Base-by-base conservation (phyloP, 2,888 invertebrate genomes). In the Physocephala rufipes region DNA sequence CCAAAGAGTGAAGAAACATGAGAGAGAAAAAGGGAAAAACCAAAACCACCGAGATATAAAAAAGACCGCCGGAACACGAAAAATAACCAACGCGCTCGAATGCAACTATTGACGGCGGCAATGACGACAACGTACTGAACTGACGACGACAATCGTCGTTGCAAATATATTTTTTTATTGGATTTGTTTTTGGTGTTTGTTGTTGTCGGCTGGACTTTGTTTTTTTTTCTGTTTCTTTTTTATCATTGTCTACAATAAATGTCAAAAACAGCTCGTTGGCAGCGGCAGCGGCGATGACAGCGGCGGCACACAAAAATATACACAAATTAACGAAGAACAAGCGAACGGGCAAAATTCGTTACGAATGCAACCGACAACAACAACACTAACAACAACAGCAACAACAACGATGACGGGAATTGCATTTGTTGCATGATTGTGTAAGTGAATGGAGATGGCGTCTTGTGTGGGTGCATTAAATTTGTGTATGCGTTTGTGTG, bases 51-150 rank as follows among this genome's bases (percentile, higher is more conserved):
- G n/a, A 36, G 26, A 61, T 19, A 36, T 3, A 30, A 43, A 49
- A 21, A 66, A 66, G 21, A 36, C 55, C 24, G 55, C 28, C 53
- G 21, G 53, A 26, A 26, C 51, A 19, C 19, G 36, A 4, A 36
- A 9, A 36, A 9, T 9, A 76, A 76, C 73, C 75, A 77, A 75
- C 77, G 77, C 74, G 76, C 75, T 49, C 67, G 47, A 74, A 77
- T 76, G 78, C 77, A 75, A 72, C 76, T 75, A 36, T 9, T 36
- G 36, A 36, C 36, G 71, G 74, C 58, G 66, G 73, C 74, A 68
- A 73, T 70, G 67, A 59, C 45, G 67, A 59, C 67, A 49, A 68
- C 62, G 51, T 26, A 62, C 51, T 58, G 51, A 43, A 58, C 53
- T 63, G 66, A 45, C 49, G 61, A 62, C 47, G 67, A 58, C 67